Evolutionary conservation across 2,113 vertebrate species (phyloP).

Genomic region (Eleginops maclovinus): DNA sequence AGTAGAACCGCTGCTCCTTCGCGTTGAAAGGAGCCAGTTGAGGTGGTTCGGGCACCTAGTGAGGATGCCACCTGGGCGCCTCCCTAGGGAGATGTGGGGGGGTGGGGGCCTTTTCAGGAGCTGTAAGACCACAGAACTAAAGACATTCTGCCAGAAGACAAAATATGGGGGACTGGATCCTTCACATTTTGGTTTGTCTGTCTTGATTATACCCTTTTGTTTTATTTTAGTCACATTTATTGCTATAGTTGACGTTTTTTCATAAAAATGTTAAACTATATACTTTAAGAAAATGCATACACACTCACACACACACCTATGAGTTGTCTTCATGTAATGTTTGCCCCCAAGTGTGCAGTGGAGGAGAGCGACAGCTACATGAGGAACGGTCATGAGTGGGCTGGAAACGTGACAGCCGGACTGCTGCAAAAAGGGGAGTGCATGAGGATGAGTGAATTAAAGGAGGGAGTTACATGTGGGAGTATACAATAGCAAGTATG

Average conservation of each 20-base stretch:
- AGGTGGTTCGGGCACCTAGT: no score
- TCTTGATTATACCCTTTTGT: neutral
- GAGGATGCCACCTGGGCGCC: no score
- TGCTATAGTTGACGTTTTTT: neutral
- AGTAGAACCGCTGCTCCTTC: no score
- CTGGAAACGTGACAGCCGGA: conserved; percentile 77
- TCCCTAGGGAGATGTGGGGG: no score
- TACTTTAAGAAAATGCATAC: neutral
- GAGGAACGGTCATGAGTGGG: conserved; percentile 75
- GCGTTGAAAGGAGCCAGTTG: no score
- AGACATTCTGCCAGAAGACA: neutral
- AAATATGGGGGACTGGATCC: no score
- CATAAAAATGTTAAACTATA: neutral
- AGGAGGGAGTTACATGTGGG: conserved; percentile 66
- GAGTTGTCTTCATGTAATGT: conserved; percentile 51
- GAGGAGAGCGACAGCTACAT: conserved; percentile 55
- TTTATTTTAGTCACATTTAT: neutral
- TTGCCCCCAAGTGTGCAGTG: conserved; percentile 39
- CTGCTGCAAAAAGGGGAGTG: conserved; percentile 58
- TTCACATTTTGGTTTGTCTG: neutral
- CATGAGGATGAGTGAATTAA: conserved; percentile 46
- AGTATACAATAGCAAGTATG: conserved; percentile 56
- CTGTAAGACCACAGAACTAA: neutral
- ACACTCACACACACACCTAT: neutral
- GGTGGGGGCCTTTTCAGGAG: neutral